phyloP scores from a whole-genome alignment of 2,113 vertebrate species.

The Cygnus atratus region DNA sequence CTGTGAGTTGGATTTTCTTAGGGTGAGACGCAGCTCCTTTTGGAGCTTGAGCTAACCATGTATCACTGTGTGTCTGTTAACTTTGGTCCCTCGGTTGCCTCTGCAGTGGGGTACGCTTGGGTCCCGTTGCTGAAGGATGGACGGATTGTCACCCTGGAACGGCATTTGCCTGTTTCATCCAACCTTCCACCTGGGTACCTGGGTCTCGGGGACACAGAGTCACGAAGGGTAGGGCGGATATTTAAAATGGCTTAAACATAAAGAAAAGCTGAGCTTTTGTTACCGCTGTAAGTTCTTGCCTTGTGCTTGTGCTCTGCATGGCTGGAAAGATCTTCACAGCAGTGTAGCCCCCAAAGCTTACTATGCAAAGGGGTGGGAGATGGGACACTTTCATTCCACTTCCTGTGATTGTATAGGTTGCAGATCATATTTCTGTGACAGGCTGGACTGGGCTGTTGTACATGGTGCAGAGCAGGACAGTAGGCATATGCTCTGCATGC shows the following conservation, averaged over 20 bases:
- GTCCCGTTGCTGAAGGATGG: constrained; percentile 89
- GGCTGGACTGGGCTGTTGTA: background rate
- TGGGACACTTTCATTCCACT: background rate
- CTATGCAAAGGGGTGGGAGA: background rate
- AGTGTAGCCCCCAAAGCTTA: background rate
- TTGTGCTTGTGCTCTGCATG: background rate
- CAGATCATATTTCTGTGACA: background rate
- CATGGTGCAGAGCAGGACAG: background rate
- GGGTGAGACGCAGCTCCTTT: background rate
- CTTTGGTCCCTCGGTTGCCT: background rate
- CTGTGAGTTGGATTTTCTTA: background rate
- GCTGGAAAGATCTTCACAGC: background rate
- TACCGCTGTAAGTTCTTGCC: background rate
- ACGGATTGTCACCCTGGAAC: constrained; percentile 86
- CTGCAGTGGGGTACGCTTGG: constrained; percentile 91
- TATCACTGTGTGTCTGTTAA: rapidly evolving
- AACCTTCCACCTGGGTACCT: constrained; percentile 89
- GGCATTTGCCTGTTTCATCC: constrained; percentile 88
- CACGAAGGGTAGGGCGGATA: constrained; percentile 80
- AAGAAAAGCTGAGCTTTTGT: background rate
- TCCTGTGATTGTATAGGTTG: background rate
- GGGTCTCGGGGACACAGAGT: constrained; percentile 77
- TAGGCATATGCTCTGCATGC: rapidly evolving
- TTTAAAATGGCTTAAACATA: background rate
- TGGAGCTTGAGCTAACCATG: background rate